These are phyloP conservation scores for Nettapus auritus DNA, from an alignment of 2,113 vertebrate genomes.

Conservation along the genomic window DNA sequence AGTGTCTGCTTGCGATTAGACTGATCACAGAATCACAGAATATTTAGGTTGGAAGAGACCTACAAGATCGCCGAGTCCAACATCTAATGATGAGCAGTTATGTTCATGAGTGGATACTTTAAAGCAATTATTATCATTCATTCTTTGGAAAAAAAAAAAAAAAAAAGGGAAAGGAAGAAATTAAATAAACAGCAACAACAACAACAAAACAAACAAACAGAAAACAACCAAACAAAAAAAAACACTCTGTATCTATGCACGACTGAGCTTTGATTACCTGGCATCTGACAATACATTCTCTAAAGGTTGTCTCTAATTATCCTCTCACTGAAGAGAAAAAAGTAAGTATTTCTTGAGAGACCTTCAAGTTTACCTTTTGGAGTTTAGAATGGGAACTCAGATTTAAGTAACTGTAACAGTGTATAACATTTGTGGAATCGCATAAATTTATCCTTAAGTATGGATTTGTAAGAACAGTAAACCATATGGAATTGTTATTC, in stretches of 20 bases:
- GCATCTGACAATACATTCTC: slow-evolving; percentile 63
- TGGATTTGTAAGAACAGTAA: background rate
- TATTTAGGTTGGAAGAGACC: no score
- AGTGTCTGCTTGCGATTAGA: slow-evolving; percentile 66
- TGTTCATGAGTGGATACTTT: slow-evolving; percentile 65
- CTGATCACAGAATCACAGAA: no score
- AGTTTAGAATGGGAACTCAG: background rate
- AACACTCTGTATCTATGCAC: slow-evolving; percentile 6
- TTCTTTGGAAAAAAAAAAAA: background rate
- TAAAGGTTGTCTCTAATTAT: slow-evolving; percentile 47
- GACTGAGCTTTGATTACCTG: slow-evolving; percentile 69
- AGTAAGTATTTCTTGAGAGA: background rate
- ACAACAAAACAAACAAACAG: no score
- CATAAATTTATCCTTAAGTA: background rate
- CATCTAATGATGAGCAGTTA: slow-evolving; percentile 68
- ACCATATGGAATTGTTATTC: background rate
- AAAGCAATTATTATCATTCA: slow-evolving; percentile 72
- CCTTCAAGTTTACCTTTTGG: background rate
- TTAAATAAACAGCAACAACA: no score
- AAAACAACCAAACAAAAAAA: no score
- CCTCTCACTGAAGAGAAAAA: slow-evolving; percentile 45
- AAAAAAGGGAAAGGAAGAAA: no score
- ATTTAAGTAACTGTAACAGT: background rate
- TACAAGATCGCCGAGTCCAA: no score
- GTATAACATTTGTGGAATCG: background rate